Base-by-base conservation (phyloP, 2,888 invertebrate genomes). In the Apamea anceps region DNA sequence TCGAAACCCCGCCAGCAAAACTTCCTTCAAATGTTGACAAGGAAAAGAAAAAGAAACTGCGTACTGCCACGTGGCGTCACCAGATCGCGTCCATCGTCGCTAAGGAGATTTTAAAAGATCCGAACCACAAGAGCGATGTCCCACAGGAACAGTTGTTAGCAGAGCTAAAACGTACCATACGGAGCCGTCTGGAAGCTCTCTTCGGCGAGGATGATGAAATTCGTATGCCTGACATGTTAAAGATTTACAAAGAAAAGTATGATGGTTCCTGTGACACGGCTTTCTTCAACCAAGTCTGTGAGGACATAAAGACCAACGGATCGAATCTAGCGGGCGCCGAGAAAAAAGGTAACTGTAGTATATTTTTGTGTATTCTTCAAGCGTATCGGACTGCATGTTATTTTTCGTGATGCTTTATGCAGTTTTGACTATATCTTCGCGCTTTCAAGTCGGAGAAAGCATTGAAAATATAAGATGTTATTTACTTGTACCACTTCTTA, bases 281-380 rank as follows among this genome's bases (percentile, higher is more conserved):
- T 3, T 71, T 87, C 0, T 75, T 81, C 63, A 63, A 80, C 15
- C 48, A 87, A 77, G 82, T 76, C 15, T 28, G 25, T 13, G 72
- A 51, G 28, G 62, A 67, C 7, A 15, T 79, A 28, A 70, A 66
- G 62, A 32, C 65, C 4, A 65, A 37, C 25, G 68, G 10, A n/a
- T 2, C 15, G 28, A 18, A n/a, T 45, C 25, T 10, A 57, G 28
- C 71, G n/a, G 67, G 54, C 67, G 32, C 42, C 42, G 45, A 12
- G 32, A 12, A 62, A 65, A 68, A 66, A 86, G 86, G 86, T 86
- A 86, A 86, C 72, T 77, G 51, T 63, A 77, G 72, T 37, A 79
- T 82, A 65, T 75, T 65, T 76, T 77, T 78, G 72, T 63, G 73
- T 72, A 76, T 63, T 82, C 32, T 76, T 72, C 48, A 74, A 82